Percentiles rank a stretch among this genome's conserved stretches.
Conservation (phyloP, 2,888 invertebrate genomes). For the Pogonocherus hispidulus region DNA sequence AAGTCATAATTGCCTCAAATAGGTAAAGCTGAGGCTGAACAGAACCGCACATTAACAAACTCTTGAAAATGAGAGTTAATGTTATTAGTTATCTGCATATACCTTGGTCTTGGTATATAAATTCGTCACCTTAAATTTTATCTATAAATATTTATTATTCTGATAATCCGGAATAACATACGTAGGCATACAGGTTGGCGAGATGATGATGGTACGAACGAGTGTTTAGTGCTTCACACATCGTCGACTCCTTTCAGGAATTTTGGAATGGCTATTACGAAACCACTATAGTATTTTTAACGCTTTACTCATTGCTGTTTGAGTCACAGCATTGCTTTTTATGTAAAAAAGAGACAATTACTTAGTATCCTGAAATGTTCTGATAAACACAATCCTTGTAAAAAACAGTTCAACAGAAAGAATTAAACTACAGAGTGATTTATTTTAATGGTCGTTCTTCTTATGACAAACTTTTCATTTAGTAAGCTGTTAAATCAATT, state of each 20-base stretch:
- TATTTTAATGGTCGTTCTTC: too few relatives aligned
- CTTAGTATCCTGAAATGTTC: too few relatives aligned
- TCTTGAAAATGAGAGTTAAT: not conserved
- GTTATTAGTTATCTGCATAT: not conserved
- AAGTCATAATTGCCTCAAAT: not conserved
- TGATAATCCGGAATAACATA: not conserved
- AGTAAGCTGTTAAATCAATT: too few relatives aligned
- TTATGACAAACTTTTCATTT: too few relatives aligned
- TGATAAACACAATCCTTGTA: too few relatives aligned
- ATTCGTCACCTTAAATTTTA: not conserved
- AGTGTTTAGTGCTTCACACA: not conserved
- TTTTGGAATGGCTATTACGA: constrained; percentile 2
- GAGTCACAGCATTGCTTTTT: not conserved
- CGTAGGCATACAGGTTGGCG: constrained; percentile 1
- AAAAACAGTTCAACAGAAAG: too few relatives aligned
- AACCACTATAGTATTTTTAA: not conserved
- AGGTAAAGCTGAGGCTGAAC: too few relatives aligned
- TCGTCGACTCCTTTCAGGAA: not conserved
- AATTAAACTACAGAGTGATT: too few relatives aligned
- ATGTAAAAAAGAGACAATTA: too few relatives aligned
- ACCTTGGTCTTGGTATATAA: not conserved
- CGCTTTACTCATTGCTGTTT: constrained; percentile 1
- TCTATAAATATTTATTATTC: not conserved
- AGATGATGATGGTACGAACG: not conserved
- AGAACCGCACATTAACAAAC: not conserved